Conservation (phyloP, 2,888 invertebrate species). For the Diplazon laetatorius region DNA sequence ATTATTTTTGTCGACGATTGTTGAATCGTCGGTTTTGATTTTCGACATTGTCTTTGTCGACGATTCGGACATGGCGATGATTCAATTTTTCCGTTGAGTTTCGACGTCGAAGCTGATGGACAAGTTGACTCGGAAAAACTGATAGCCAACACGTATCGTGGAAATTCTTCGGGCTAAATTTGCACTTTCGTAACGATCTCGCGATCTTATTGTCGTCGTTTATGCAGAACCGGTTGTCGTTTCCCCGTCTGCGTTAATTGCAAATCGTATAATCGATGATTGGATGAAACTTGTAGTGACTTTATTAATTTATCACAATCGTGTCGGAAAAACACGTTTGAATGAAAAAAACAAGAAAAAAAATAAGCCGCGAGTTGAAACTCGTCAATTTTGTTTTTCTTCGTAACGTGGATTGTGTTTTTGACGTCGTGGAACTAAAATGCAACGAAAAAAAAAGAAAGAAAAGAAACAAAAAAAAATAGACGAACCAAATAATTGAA, state of each 20-base stretch:
- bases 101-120: not conserved
- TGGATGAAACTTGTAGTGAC: too few relatives aligned
- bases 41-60: not conserved
- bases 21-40: not conserved
- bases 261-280: not conserved
- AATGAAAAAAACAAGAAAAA: too few relatives aligned
- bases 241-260: not conserved
- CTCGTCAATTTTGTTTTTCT: too few relatives aligned
- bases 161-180: not conserved
- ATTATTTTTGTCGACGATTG: not conserved
- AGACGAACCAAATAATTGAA: too few relatives aligned
- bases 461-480: too few relatives aligned
- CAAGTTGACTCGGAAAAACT: too few relatives aligned
- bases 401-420: too few relatives aligned
- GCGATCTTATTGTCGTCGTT: conserved; percentile 16
- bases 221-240: conserved; percentile 63
- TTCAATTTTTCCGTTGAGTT: not conserved
- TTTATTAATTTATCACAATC: too few relatives aligned
- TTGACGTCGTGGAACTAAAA: not conserved
- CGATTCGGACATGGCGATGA: conserved; percentile 1
- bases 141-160: too few relatives aligned
- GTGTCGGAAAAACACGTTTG: too few relatives aligned
- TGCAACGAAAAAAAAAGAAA: not conserved
- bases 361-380: too few relatives aligned
- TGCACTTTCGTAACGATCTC: conserved; percentile 10